Percentiles rank a stretch among this genome's conserved stretches.
phyloP scores from a whole-genome alignment of 2,113 vertebrate species.

The Podocnemis expansa region DNA sequence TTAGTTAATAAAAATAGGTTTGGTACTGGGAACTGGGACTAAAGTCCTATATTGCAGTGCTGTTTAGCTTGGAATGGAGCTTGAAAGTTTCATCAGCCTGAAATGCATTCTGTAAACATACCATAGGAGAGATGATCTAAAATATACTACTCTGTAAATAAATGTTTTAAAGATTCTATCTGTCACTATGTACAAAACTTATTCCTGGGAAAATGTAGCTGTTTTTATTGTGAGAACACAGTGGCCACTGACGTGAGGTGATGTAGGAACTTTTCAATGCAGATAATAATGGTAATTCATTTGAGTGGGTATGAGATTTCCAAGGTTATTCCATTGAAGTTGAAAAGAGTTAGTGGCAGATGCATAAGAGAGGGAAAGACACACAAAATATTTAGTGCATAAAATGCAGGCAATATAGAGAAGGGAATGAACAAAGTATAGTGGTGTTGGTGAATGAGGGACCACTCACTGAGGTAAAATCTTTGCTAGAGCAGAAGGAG shows the following conservation, averaged over 20 bases:
- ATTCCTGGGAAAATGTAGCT: conserved; percentile 61
- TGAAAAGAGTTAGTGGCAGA: conserved; percentile 19
- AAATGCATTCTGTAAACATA: neutral
- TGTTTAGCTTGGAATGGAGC: neutral
- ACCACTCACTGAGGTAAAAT: neutral
- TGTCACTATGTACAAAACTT: conserved; percentile 43
- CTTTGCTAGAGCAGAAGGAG: neutral
- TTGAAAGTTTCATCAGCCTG: conserved; percentile 6
- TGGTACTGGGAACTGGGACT: neutral
- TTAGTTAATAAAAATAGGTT: neutral
- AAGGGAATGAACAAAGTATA: neutral
- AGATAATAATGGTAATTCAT: conserved; percentile 65
- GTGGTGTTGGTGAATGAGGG: neutral
- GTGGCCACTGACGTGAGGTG: conserved; percentile 29
- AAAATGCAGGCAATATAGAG: neutral
- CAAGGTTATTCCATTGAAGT: conserved; percentile 31
- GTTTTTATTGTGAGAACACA: conserved; percentile 51
- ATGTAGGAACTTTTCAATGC: conserved; percentile 52
- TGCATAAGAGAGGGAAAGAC: neutral
- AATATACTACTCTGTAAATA: conserved; percentile 26
- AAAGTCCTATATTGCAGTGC: neutral
- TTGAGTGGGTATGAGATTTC: conserved; percentile 42
- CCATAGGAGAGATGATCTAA: neutral
- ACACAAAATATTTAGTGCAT: neutral
- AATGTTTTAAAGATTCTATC: conserved; percentile 32